Evolutionary conservation across 2,888 invertebrate species (phyloP), one percentile per base, ranked within the genome.

Genomic region (Macrostomum cliftonense): DNA sequence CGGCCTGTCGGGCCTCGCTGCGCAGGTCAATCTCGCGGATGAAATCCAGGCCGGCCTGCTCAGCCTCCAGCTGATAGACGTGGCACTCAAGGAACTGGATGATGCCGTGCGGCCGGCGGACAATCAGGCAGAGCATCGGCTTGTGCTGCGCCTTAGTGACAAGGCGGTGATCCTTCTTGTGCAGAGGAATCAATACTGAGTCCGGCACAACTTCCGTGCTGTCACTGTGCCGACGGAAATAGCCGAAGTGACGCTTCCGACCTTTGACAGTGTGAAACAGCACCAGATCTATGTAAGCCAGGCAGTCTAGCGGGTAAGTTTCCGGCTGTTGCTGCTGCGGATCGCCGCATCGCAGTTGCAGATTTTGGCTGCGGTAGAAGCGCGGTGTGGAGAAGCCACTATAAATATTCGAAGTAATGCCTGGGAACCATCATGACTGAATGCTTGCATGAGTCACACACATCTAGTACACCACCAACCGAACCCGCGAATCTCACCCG

Each of bases 1-100:
- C 28, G 28, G 28, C 28, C 28, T 28, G 28, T 9, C 28, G 4
- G 28, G 28, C 28, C 28, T 28, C 28, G 28, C 28, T 28, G 28
- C 28, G 28, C 5, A 4, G 4, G 28, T 28, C 28, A 9, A 28
- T 28, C 28, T 28, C 28, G 28, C 28, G 28, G 28, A 28, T 28
- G 28, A 45, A 45, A 5, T 19, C 14, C n/a, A 14, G 45, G n/a
- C 37, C 45, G 5, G n/a, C 37, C 5, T 14, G n/a, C 37, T 45
- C 36, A 7, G 45, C 39, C n/a, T 45, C 45, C n/a, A 39, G 38
- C 14, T 21, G 45, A 7, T 14, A 45, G 13, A 45, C 45, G 37
- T 45, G 45, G 39, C 45, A 45, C 19, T 45, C 45, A 4, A 45
- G 45, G 36, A 45, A 45, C 39, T 45, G 21, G 12, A 45, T 28